Conservation (phyloP, 2,888 invertebrate species). For the Temnothorax rugatulus region DNA sequence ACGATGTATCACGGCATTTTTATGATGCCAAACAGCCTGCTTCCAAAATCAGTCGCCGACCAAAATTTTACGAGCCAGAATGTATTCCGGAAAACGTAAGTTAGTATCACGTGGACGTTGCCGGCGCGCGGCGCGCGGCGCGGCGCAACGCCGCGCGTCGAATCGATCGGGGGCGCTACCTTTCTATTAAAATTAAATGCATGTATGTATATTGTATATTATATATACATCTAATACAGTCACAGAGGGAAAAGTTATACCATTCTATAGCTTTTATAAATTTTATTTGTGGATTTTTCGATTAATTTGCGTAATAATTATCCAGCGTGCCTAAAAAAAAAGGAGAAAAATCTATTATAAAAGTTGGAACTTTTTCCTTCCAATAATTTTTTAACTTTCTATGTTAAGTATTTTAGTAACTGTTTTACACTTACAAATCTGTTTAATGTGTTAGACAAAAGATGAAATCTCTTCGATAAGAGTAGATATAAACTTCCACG, state of each 20-base stretch:
- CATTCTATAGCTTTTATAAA: neutral
- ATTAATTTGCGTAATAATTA: neutral
- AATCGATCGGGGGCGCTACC: slow-evolving; percentile 27
- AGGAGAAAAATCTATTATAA: neutral
- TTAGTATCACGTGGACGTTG: slow-evolving; percentile 19
- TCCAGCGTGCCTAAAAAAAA: neutral
- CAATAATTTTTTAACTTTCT: no score
- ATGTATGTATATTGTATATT: no score
- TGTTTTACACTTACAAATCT: neutral
- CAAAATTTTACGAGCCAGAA: slow-evolving; percentile 45
- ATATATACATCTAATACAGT: neutral
- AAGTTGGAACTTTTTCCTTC: neutral
- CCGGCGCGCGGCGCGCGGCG: neutral
- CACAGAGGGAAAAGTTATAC: neutral
- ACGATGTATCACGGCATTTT: slow-evolving; percentile 42
- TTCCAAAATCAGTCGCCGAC: slow-evolving; percentile 35
- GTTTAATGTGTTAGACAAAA: neutral
- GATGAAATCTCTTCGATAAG: neutral
- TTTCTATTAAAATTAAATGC: slow-evolving; percentile 15
- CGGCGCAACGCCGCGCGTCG: no score
- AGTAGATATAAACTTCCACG: slow-evolving; percentile 13
- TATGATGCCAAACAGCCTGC: slow-evolving; percentile 36
- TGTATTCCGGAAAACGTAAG: slow-evolving; percentile 39
- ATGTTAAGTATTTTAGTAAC: neutral
- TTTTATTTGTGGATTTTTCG: neutral